Percentiles rank a stretch among this genome's conserved stretches.
Conservation (phyloP, 92 coral and sea anemone genomes). For the Parazoanthus atlanticus region DNA sequence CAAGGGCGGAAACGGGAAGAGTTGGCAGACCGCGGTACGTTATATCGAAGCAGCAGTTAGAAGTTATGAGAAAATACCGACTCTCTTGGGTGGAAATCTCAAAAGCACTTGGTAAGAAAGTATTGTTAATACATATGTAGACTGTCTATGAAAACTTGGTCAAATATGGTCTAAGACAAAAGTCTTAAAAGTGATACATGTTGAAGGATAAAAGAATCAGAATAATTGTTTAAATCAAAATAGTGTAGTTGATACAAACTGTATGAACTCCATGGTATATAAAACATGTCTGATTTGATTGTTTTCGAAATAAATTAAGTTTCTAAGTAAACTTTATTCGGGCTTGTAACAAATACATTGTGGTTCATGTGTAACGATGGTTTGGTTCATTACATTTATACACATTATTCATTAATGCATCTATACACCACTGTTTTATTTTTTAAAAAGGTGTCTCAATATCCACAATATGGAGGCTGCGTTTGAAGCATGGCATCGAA, state of each 20-base stretch:
- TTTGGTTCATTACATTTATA: neutral
- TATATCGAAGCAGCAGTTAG: conserved; percentile 16
- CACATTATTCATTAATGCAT: neutral
- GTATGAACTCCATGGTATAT: too few species aligned
- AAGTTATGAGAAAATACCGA: conserved; percentile 5
- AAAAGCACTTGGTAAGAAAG: conserved; percentile 27
- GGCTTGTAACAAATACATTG: too few species aligned
- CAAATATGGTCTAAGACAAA: too few species aligned
- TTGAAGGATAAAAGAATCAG: too few species aligned
- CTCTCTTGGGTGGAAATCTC: conserved; percentile 32
- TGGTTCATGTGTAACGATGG: neutral
- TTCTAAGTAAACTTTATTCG: too few species aligned
- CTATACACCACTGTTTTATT: too few species aligned
- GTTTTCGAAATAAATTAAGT: too few species aligned
- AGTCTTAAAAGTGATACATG: too few species aligned
- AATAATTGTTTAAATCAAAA: too few species aligned
- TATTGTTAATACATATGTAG: neutral
- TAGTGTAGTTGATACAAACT: too few species aligned
- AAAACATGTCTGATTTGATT: too few species aligned
- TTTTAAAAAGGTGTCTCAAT: conserved; percentile 3
- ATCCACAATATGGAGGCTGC: conserved; percentile 50
- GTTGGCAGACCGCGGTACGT: conserved; percentile 20
- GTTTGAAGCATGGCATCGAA: conserved; percentile 12
- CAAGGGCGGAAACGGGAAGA: conserved; percentile 27
- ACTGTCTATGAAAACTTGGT: neutral